These are phyloP conservation scores for Ryuthela nishihirai DNA, from an alignment of 2,888 invertebrate genomes.

Conservation along the genomic window DNA sequence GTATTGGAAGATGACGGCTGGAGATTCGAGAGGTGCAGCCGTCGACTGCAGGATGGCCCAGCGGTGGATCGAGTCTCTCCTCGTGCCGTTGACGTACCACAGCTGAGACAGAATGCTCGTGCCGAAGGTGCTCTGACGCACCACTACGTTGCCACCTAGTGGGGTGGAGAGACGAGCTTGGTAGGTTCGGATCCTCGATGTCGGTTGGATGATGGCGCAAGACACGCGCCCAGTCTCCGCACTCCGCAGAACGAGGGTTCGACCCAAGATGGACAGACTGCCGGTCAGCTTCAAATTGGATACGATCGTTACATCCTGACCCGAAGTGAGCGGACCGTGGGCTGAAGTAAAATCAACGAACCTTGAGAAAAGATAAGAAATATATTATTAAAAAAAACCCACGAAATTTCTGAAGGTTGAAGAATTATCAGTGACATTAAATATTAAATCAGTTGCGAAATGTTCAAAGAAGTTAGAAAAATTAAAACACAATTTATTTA, in stretches of 20 bases:
- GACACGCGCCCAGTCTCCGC: slow-evolving; percentile 34
- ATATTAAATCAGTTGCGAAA: too few relatives aligned
- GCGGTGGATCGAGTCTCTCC: slow-evolving; percentile 37
- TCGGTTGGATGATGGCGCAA: slow-evolving; percentile 41
- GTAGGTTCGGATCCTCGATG: slow-evolving; percentile 32
- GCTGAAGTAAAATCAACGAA: slow-evolving; percentile 39
- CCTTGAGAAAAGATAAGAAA: slow-evolving; percentile 15
- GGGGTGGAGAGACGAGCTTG: slow-evolving; percentile 38
- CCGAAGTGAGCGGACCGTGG: slow-evolving; percentile 37
- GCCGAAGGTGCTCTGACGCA: slow-evolving; percentile 39
- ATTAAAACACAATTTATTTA: too few relatives aligned
- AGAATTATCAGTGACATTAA: too few relatives aligned
- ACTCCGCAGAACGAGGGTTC: slow-evolving; percentile 39
- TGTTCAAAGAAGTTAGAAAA: too few relatives aligned
- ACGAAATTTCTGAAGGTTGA: too few relatives aligned
- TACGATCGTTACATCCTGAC: slow-evolving; percentile 34
- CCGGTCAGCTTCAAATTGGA: slow-evolving; percentile 32
- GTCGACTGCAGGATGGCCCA: slow-evolving; percentile 36
- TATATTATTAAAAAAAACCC: too few relatives aligned
- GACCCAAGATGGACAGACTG: slow-evolving; percentile 39
- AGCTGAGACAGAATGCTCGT: slow-evolving; percentile 37
- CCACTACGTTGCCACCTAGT: slow-evolving; percentile 40
- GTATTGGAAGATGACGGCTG: slow-evolving; percentile 15
- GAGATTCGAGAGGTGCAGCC: slow-evolving; percentile 15
- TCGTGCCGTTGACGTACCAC: slow-evolving; percentile 39